Evolutionary conservation across 2,113 vertebrate genomes (phyloP).

Genomic region (Cranoglanis bouderius): DNA sequence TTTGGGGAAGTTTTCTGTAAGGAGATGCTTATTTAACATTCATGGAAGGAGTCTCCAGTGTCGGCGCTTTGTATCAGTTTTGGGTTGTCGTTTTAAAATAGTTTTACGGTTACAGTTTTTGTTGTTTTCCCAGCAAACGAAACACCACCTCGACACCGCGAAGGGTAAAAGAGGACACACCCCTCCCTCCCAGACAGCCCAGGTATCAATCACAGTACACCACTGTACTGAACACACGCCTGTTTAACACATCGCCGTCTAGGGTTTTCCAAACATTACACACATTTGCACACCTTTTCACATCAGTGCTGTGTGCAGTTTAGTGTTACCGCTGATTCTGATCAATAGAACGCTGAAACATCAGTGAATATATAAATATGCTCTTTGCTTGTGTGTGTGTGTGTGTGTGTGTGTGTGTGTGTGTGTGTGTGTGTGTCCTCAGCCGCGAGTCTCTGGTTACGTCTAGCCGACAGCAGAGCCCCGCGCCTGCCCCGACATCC

Average conservation of each 20-base stretch:
- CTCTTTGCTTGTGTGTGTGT: not conserved
- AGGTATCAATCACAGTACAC: conserved; percentile 35
- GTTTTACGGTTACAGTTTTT: not conserved
- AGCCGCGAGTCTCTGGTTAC: conserved; percentile 15
- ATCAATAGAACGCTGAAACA: not conserved
- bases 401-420: conserved; percentile 4
- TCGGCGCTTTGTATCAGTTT: not conserved
- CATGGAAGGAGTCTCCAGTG: not conserved
- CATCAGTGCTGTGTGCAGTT: not conserved
- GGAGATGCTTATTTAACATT: not conserved
- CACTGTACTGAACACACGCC: not conserved
- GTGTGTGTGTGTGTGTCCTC: not conserved
- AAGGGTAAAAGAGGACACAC: conserved; percentile 52
- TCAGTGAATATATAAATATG: not conserved
- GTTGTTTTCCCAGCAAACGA: conserved; percentile 60
- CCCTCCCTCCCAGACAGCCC: conserved; percentile 18
- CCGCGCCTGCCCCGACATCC: not conserved
- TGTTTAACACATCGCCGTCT: not conserved
- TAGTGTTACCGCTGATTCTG: too few relatives aligned
- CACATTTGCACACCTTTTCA: not conserved
- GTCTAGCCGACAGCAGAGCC: conserved; percentile 18
- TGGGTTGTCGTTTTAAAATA: not conserved
- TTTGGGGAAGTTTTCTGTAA: not conserved
- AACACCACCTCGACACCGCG: conserved; percentile 43
- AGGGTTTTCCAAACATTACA: not conserved